These are phyloP conservation scores for Hylomyscus alleni DNA, from an alignment of 2,797 vertebrate genomes.

Conservation along the genomic window DNA sequence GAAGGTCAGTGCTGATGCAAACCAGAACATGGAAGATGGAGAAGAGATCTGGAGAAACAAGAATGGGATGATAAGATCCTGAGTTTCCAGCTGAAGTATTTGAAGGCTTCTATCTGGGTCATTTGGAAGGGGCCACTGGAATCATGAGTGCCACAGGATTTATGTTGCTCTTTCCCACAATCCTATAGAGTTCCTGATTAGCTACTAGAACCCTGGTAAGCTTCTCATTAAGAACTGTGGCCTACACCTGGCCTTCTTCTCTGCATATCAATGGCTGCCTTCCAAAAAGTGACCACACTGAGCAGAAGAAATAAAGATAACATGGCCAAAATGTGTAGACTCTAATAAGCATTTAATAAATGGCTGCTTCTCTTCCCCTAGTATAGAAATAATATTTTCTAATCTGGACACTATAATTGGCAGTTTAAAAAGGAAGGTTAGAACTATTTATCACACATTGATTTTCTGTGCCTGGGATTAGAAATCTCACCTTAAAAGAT, in stretches of 20 bases:
- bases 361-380: neutral
- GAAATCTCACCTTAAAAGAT: constrained; percentile 72
- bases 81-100: neutral
- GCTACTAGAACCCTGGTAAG: neutral
- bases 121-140: neutral
- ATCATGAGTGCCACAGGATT: neutral
- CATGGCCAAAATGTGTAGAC: neutral
- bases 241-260: neutral
- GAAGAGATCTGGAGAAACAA: neutral
- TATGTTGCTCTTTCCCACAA: neutral
- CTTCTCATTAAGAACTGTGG: neutral
- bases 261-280: neutral
- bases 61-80: rapidly evolving
- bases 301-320: constrained; percentile 11
- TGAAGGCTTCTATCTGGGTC: neutral
- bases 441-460: constrained; percentile 74
- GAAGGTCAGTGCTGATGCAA: neutral
- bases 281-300: neutral
- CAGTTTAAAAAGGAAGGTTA: constrained; percentile 65
- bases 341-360: constrained; percentile 37
- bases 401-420: constrained; percentile 66
- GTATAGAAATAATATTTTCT: constrained; percentile 71
- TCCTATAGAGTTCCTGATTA: neutral
- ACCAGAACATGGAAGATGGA: neutral
- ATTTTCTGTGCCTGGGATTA: constrained; percentile 67